Conservation (phyloP, 2,888 invertebrate genomes). For the Eristalinus sepulchralis region DNA sequence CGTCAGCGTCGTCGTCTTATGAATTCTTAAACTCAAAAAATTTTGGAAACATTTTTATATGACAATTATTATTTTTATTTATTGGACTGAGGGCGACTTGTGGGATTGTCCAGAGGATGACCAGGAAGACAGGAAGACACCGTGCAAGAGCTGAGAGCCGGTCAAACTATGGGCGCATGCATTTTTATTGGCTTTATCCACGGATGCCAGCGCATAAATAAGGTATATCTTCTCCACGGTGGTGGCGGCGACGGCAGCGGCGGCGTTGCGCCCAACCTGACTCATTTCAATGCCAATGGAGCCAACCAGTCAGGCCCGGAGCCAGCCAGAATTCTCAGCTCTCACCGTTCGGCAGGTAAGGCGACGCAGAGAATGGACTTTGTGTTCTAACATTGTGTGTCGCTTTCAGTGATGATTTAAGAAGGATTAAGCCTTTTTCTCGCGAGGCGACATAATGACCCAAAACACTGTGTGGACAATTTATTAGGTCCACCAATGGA, state of each 20-base stretch:
- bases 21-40: constrained; percentile 61
- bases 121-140: neutral
- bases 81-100: constrained; percentile 59
- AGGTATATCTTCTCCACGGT: constrained; percentile 40
- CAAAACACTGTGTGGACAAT: constrained; percentile 69
- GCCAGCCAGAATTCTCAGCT: neutral
- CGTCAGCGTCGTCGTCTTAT: constrained; percentile 29
- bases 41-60: constrained; percentile 71
- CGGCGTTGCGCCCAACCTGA: constrained; percentile 29
- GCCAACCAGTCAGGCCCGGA: constrained; percentile 3
- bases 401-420: constrained; percentile 67
- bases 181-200: constrained; percentile 67
- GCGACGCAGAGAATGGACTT: neutral
- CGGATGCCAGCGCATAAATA: constrained; percentile 61
- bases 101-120: neutral
- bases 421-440: constrained; percentile 71
- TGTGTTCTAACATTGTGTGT: constrained; percentile 58
- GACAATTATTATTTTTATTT: constrained; percentile 72
- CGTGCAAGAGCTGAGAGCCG: neutral
- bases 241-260: constrained; percentile 2
- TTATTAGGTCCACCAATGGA: constrained; percentile 59
- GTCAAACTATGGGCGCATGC: constrained; percentile 45
- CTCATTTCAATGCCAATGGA: constrained; percentile 22
- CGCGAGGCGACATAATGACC: constrained; percentile 67
- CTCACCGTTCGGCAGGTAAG: constrained; percentile 5